Conservation (phyloP, 2,797 vertebrate genomes). For the Mastacembelus armatus region DNA sequence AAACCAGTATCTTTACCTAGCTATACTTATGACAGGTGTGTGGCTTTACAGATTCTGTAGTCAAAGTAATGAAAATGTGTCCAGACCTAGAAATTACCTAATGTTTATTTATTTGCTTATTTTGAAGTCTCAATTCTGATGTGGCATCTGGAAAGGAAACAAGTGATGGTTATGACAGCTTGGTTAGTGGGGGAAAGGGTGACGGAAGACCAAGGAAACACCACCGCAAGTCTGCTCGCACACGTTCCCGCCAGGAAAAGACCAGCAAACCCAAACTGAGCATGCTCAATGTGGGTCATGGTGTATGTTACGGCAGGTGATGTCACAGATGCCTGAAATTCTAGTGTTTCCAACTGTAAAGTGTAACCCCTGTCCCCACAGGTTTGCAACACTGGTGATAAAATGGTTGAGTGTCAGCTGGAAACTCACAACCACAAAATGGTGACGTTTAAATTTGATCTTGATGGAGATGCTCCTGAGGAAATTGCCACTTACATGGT, state of each 20-base stretch:
- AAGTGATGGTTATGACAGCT: conserved; percentile 93
- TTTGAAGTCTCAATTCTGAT: conserved; percentile 87
- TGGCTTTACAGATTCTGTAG: conserved; percentile 21
- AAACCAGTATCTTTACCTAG: conserved; percentile 73
- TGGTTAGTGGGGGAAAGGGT: conserved; percentile 85
- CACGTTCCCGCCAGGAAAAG: conserved; percentile 95
- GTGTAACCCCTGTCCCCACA: conserved; percentile 20
- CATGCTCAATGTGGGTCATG: conserved; percentile 92
- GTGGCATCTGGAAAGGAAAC: conserved; percentile 92
- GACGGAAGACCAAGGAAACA: conserved; percentile 93
- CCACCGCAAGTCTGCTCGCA: conserved; percentile 93
- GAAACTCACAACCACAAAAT: conserved; percentile 99
- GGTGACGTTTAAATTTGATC: conserved; percentile 99
- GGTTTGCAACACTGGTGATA: conserved; percentile 89
- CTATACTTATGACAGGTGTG: conserved; percentile 82
- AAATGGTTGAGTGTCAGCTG: conserved; percentile 99
- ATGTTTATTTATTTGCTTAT: conserved; percentile 1
- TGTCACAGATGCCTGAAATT: neutral
- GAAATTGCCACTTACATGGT: conserved; percentile 99
- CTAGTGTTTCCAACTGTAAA: conserved; percentile 18
- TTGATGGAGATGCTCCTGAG: conserved; percentile 96
- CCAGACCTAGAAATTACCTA: neutral
- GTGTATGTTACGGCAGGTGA: neutral
- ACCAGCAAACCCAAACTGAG: conserved; percentile 93
- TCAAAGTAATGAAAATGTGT: neutral